These are phyloP conservation scores for Vespertilio murinus DNA, from an alignment of 2,797 vertebrate genomes.

Conservation along the genomic window DNA sequence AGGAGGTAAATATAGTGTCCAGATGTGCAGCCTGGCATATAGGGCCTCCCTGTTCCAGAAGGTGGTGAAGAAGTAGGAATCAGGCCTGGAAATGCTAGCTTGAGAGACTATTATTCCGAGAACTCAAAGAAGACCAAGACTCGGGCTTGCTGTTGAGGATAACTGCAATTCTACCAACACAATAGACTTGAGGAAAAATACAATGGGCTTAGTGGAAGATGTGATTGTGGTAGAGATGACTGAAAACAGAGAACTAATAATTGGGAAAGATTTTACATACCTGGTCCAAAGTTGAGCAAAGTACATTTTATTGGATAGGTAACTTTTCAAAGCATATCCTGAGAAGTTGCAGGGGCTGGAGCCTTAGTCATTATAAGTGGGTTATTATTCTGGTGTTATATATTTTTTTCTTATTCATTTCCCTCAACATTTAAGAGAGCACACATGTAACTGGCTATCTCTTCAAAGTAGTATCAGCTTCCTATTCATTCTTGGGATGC, in stretches of 20 bases:
- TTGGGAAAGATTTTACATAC: background rate
- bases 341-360: background rate
- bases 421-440: background rate
- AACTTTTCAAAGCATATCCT: background rate
- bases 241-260: background rate
- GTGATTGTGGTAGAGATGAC: background rate
- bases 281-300: background rate
- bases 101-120: background rate
- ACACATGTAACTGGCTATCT: background rate
- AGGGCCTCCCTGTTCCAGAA: background rate
- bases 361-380: background rate
- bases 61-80: background rate
- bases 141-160: background rate
- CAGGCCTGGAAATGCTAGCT: background rate
- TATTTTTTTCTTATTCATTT: background rate
- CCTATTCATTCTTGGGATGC: background rate
- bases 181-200: background rate
- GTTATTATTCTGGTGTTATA: background rate
- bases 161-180: background rate
- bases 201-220: background rate
- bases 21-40: background rate
- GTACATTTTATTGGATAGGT: background rate
- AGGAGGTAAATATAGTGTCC: background rate
- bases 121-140: background rate
- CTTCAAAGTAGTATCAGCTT: constrained; percentile 7